These are phyloP conservation scores for Allacma fusca DNA, from an alignment of 2,888 invertebrate species.

Conservation along the genomic window DNA sequence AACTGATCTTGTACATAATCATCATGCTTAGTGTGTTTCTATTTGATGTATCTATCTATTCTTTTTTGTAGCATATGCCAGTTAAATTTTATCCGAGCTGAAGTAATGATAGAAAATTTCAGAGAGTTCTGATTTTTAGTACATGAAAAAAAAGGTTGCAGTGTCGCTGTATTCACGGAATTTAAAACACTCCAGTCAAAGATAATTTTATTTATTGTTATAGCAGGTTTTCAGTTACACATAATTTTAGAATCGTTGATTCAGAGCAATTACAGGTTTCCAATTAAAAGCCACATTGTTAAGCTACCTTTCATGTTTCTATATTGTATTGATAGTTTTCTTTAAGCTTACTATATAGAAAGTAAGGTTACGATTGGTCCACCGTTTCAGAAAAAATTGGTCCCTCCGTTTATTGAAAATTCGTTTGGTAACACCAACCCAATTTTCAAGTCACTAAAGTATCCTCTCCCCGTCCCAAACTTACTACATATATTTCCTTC, in stretches of 20 bases:
- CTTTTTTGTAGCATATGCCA: too few species aligned
- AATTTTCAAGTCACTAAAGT: conserved; percentile 11
- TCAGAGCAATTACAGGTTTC: background rate
- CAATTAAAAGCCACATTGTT: background rate
- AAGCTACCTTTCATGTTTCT: background rate
- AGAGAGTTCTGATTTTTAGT: too few species aligned
- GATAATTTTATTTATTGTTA: background rate
- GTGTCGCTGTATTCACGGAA: too few species aligned
- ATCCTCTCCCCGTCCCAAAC: background rate
- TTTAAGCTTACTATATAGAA: background rate
- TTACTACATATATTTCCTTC: background rate
- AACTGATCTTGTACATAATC: background rate
- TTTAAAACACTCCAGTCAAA: background rate
- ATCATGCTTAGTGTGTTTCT: too few species aligned
- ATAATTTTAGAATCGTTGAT: too few species aligned
- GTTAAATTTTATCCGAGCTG: too few species aligned
- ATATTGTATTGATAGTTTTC: background rate
- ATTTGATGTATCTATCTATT: too few species aligned
- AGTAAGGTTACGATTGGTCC: background rate
- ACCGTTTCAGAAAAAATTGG: conserved; percentile 25
- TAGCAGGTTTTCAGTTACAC: background rate
- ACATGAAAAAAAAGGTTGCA: too few species aligned
- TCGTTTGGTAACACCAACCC: conserved; percentile 8
- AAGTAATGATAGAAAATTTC: too few species aligned
- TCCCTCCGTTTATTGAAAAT: background rate